Evolutionary conservation across 2,797 vertebrate species (phyloP), one percentile per base, ranked within the genome.

Genomic region (Ptychobarbus kaznakovi): DNA sequence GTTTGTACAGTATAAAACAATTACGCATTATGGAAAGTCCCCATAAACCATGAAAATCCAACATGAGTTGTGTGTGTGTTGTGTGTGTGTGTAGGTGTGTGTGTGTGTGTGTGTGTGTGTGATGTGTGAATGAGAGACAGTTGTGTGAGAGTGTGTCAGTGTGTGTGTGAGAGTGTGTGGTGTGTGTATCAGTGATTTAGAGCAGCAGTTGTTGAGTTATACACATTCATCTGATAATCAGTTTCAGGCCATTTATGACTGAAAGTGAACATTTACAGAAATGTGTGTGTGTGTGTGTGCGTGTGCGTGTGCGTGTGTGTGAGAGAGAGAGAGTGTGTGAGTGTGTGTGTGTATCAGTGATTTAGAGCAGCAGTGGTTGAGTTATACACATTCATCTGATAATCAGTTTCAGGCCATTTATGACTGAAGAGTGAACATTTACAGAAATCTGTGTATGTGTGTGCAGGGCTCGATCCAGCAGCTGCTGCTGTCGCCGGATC

Each of bases 381-480:
- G 81, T 74, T 83, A 68, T 61, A 42, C 32, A 77, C 82, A 68
- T 68, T 77, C 44, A 77, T 42, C 15, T 82, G n/a, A 61, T 78
- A 84, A 84, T 84, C 83, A 58, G 49, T 42, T 77, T 80, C 79
- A 40, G 79, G 40, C 44, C 4, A 3, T 61, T 61, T 61, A 61
- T n/a, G 10, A 61, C 22, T 4, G 22, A 61, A 25, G 10, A 10
- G 6, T 22, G 20, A 56, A 22, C 20, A 9, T 20, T 56, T 56
- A 56, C 53, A 56, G 20, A 56, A 56, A 56, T 22, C 20, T 83
- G 82, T 35, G 46, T 69, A 20, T 56, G 53, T 56, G 56, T 61
- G 61, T 65, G 25, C 61, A 99, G 98, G 98, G 98, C 56, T 97
- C 97, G 16, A 96, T 99, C 89, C 98, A 99, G 92, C 97, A 98